Percentiles rank a stretch among this genome's conserved stretches.
Evolutionary conservation across 2,113 vertebrate species (phyloP).

Genomic region (Sigmodon hispidus): DNA sequence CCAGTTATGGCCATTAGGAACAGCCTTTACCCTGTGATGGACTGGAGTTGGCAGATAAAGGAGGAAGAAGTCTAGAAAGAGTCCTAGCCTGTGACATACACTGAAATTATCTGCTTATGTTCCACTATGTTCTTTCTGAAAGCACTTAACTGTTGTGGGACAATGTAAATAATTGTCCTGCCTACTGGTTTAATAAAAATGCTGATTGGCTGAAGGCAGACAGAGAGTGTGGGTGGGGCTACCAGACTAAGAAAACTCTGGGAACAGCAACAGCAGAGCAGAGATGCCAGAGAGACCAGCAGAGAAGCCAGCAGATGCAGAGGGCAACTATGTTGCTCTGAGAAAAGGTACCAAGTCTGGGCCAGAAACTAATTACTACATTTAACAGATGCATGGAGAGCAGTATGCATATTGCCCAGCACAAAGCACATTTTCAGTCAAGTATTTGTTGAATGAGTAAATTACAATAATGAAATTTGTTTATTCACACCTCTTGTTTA

Average conservation of each 20-base stretch:
- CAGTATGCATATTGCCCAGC: not conserved
- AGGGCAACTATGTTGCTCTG: no score
- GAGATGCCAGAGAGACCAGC: no score
- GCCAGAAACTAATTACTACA: no score
- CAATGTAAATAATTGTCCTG: no score
- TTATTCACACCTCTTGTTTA: not conserved
- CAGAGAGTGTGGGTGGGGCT: no score
- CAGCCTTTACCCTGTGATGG: not conserved
- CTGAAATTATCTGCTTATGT: no score
- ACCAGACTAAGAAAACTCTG: no score
- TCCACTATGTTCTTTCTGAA: not conserved
- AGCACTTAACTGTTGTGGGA: not conserved
- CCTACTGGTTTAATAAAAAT: no score
- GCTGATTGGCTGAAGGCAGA: no score
- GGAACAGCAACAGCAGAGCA: no score
- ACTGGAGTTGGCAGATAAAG: not conserved
- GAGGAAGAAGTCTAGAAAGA: not conserved
- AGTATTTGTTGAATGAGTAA: slow-evolving; percentile 13
- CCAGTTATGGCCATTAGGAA: not conserved
- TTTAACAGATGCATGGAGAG: not conserved
- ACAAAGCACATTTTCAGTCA: not conserved
- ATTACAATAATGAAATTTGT: not conserved
- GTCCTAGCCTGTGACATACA: not conserved
- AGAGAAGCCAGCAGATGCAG: no score
- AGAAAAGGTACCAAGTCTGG: no score